These are phyloP conservation scores for Plestiodon gilberti DNA, from an alignment of 2,113 vertebrate species.

Conservation along the genomic window DNA sequence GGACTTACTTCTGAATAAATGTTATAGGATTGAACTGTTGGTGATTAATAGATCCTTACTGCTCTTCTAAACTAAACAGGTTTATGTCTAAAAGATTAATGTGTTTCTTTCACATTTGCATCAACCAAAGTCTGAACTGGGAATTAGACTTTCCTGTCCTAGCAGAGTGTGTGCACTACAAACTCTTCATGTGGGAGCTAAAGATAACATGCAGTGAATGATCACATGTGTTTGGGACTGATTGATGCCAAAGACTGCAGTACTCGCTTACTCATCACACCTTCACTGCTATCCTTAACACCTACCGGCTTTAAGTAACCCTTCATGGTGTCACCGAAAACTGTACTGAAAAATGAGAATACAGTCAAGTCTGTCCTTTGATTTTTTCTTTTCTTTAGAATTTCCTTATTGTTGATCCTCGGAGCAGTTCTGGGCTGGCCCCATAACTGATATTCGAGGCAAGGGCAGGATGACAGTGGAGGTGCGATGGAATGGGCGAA, in stretches of 20 bases:
- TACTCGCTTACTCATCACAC: background rate
- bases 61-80: conserved; percentile 44
- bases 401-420: background rate
- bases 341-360: conserved; percentile 12
- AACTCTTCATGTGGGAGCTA: conserved; percentile 55
- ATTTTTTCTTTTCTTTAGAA: background rate
- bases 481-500: background rate
- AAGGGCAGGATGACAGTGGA: background rate
- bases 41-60: conserved; percentile 46
- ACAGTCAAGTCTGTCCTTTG: conserved; percentile 20
- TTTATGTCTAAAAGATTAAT: conserved; percentile 54
- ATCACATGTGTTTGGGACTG: no score
- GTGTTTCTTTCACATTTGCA: conserved; percentile 47
- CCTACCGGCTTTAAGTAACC: background rate
- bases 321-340: conserved; percentile 33
- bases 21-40: no score
- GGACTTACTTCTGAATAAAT: no score
- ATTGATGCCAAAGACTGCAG: background rate
- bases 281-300: conserved; percentile 32
- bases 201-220: background rate
- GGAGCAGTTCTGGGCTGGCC: background rate
- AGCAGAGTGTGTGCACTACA: conserved; percentile 31
- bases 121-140: conserved; percentile 54
- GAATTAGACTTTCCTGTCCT: conserved; percentile 44
- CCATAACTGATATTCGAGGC: background rate